Evolutionary conservation across 1,140 invertebrate genomes (phyloP), one percentile per base, ranked within the genome.

Genomic region (Caligus rogercresseyi): DNA sequence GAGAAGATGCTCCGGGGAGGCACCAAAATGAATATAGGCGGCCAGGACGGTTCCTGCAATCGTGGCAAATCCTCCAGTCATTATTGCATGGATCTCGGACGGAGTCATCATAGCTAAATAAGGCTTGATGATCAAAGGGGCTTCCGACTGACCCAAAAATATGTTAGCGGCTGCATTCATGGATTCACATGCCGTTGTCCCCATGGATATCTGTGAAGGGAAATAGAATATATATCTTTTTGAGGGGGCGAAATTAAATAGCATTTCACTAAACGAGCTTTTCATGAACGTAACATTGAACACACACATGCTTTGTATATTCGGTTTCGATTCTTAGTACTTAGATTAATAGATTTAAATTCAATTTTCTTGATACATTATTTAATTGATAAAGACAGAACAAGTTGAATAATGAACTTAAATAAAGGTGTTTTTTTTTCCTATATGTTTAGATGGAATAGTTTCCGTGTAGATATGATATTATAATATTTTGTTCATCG

Each of bases 11-110:
- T 81, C 78, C 1, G 87, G 79, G 64, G 85, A 79, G 3, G 92
- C 89, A 1, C 91, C 92, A 71, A 91, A 92, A 16, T 78, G 78
- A 31, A 95, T 87, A 70, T 95, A 97, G 0, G 90, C 87, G 0
- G 89, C 91, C 67, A 98, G 75, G 0, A 93, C 86, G 0, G 87
- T 84, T 79, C 89, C 93, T 26, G 92, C 90, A 18, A 96, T 89
- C 7, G 91, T 93, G 0, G 91, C 87, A 73, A 96, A 95, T 7
- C 93, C 93, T 1, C 86, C 87, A 2, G 86, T 81, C 86, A 96
- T 89, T 15, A 98, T 78, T 0, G 91, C 83, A 72, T 95, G 89
- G 0, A 97, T 73, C 75, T 98, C 93, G 0, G 89, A 94, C 52
- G 79, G 76, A 0, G 92, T 96, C 69, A 97, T 77, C 59, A 81